Evolutionary conservation across 2,113 vertebrate genomes (phyloP).

Genomic region (Protobothrops flavoviridis): DNA sequence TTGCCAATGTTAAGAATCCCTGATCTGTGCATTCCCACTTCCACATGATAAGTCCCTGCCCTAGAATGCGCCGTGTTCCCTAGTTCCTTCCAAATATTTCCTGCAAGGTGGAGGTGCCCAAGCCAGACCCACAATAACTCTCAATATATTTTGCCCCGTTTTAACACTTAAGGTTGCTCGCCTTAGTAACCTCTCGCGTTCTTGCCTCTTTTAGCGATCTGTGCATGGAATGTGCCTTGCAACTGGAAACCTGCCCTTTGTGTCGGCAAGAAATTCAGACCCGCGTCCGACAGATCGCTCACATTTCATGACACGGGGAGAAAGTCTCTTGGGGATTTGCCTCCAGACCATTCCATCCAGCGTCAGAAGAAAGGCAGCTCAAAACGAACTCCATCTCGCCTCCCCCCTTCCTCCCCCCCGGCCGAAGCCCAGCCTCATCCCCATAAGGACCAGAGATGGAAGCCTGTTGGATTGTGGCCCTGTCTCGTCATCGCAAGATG

Average conservation of each 20-base stretch:
- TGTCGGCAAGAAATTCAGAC: slow-evolving; percentile 98
- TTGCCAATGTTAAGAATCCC: background rate
- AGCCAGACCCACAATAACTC: background rate
- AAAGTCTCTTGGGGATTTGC: slow-evolving; percentile 54
- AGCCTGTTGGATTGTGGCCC: slow-evolving; percentile 62
- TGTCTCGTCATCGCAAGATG: slow-evolving; percentile 47
- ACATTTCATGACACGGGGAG: slow-evolving; percentile 92
- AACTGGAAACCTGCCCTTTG: slow-evolving; percentile 97
- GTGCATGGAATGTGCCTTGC: slow-evolving; percentile 99
- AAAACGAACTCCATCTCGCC: slow-evolving; percentile 36
- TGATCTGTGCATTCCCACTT: background rate
- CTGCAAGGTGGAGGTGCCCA: no score
- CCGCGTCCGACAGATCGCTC: slow-evolving; percentile 95
- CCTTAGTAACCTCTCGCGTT: slow-evolving; percentile 20
- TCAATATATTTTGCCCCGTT: background rate
- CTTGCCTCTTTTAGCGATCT: slow-evolving; percentile 79
- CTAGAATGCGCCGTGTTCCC: background rate
- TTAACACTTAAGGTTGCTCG: background rate
- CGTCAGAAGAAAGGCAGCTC: slow-evolving; percentile 64
- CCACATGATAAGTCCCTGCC: background rate
- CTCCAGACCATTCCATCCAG: slow-evolving; percentile 65
- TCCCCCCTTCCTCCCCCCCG: background rate
- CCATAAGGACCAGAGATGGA: slow-evolving; percentile 60
- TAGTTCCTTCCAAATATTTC: background rate
- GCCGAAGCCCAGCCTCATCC: slow-evolving; percentile 65